These are phyloP conservation scores for Drosophila setosimentum DNA, from an alignment of 2,888 invertebrate genomes.

Conservation along the genomic window DNA sequence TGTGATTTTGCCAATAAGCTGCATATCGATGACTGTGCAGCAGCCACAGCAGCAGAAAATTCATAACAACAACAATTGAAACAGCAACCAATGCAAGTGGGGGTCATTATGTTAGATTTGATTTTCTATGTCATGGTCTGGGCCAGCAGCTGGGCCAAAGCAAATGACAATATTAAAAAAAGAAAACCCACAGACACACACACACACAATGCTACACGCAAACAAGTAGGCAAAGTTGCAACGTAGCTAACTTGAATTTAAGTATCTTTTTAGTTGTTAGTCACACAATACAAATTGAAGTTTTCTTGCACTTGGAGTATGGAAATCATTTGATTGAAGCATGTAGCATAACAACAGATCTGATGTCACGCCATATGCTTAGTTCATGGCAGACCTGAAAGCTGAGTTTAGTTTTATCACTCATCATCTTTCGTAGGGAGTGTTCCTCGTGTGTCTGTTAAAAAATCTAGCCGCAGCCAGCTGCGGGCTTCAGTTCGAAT, in stretches of 20 bases:
- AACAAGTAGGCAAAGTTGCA: conserved; percentile 20
- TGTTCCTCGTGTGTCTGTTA: conserved; percentile 28
- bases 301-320: conserved; percentile 26
- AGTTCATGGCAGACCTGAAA: background rate
- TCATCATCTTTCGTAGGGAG: conserved; percentile 16
- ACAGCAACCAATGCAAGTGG: conserved; percentile 16
- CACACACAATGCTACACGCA: conserved; percentile 11
- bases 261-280: conserved; percentile 1
- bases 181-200: background rate
- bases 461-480: conserved; percentile 25
- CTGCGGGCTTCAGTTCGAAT: conserved; percentile 35
- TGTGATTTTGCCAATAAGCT: conserved; percentile 39
- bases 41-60: conserved; percentile 9
- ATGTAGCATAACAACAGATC: conserved; percentile 29
- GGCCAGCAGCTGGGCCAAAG: conserved; percentile 44
- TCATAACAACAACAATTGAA: conserved; percentile 11
- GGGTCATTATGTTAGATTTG: conserved; percentile 59
- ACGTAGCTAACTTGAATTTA: background rate
- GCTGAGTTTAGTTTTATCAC: conserved; percentile 9
- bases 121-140: conserved; percentile 84
- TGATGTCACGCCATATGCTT: background rate
- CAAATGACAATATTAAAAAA: conserved; percentile 47
- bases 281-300: conserved; percentile 70
- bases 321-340: conserved; percentile 48
- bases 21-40: conserved; percentile 39